Base-by-base conservation (phyloP, 2,113 vertebrate genomes). In the Catharus fuscescens region DNA sequence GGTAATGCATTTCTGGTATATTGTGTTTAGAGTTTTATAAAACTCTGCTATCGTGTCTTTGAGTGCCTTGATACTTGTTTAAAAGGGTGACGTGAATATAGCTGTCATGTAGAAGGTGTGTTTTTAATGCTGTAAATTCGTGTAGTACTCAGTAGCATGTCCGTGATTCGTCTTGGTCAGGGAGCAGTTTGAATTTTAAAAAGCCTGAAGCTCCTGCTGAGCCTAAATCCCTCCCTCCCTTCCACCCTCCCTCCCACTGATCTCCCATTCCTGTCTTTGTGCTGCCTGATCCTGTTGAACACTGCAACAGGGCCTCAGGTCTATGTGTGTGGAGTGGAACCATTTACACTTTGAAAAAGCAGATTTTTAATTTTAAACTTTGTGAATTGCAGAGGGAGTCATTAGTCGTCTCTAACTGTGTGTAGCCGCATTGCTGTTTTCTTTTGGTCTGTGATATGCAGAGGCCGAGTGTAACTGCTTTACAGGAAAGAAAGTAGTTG, bases 211-310 rank as follows among this genome's bases (percentile, higher is more conserved):
- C 97, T 98, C 98, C 98, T 98, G 97, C 97, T 97, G 97, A 97
- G 97, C 97, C 97, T 97, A 87, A 97, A 93, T 97, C 97, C 97
- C 91, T 94, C 96, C 97, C 98, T 97, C 88, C 61, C 50, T 97
- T 97, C 16, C 52, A 13, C 8, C 50, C 50, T 52, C 18, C 15
- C 48, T 50, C 98, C 97, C 97, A 97, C 97, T 97, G 97, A 97
- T 98, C 97, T 98, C 97, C 97, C 97, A 96, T 98, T 98, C 97
- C 97, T 98, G 98, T 97, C 98, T 98, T 98, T 98, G 98, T 98
- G 98, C 98, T 98, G 98, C 98, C 97, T 97, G 96, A 97, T 98
- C 97, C 97, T 97, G 97, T 98, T 97, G 96, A 34, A 69, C 54
- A 38, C 65, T 74, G 62, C 54, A 69, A 77, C 45, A 67, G 83